A percentile compares a stretch with the other conserved stretches of the same genome.
These are phyloP conservation scores for Drosophila subsilvestris DNA, from an alignment of 2,888 invertebrate genomes.

Conservation along the genomic window DNA sequence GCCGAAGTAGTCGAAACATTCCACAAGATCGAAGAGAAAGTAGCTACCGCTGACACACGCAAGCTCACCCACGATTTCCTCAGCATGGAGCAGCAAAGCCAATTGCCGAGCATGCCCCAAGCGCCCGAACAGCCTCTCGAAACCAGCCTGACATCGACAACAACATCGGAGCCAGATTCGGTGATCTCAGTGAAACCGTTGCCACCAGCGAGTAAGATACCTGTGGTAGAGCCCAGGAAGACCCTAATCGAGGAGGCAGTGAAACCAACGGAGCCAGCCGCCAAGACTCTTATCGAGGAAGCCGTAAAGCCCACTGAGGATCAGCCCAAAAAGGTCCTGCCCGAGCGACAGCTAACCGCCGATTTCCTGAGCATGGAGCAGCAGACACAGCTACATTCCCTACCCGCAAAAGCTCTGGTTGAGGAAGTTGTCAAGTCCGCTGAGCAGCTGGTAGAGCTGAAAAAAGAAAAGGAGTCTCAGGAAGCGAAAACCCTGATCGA, in stretches of 20 bases:
- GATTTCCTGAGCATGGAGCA: slow-evolving; percentile 74
- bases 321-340: slow-evolving; percentile 30
- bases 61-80: slow-evolving; percentile 76
- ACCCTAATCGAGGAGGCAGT: slow-evolving; percentile 38
- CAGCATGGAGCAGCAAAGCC: slow-evolving; percentile 73
- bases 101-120: slow-evolving; percentile 55
- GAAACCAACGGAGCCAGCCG: slow-evolving; percentile 15
- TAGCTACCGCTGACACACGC: slow-evolving; percentile 56
- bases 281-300: slow-evolving; percentile 1
- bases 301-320: slow-evolving; percentile 20
- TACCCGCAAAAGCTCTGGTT: slow-evolving; percentile 38
- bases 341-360: slow-evolving; percentile 60
- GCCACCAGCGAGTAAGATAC: slow-evolving; percentile 51
- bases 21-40: slow-evolving; percentile 63
- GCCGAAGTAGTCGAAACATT: slow-evolving; percentile 61
- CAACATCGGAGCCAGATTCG: slow-evolving; percentile 62
- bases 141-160: slow-evolving; percentile 58
- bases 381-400: slow-evolving; percentile 53
- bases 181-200: slow-evolving; percentile 47
- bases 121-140: slow-evolving; percentile 44
- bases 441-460: slow-evolving; percentile 14
- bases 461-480: neutral
- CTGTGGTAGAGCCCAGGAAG: slow-evolving; percentile 59
- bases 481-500: neutral
- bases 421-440: slow-evolving; percentile 30